Conservation (phyloP, 2,888 invertebrate species). For the Tipula unca region DNA sequence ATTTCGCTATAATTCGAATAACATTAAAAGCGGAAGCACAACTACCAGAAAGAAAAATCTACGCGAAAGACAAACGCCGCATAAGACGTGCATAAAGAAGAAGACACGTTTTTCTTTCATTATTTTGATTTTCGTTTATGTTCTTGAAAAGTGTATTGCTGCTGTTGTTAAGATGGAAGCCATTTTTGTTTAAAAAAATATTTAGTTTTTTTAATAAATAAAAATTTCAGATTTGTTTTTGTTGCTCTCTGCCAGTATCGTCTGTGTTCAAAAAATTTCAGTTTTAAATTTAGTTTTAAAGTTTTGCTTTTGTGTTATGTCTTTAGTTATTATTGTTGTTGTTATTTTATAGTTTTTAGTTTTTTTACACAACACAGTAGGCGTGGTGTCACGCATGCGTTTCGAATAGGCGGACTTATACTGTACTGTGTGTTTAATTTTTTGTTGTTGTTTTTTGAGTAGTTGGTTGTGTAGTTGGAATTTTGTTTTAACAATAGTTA, state of each 20-base stretch:
- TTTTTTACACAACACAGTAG: neutral
- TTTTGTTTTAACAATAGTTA: neutral
- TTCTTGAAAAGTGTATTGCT: neutral
- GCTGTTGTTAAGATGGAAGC: neutral
- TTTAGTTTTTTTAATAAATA: neutral
- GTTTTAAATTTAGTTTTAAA: neutral
- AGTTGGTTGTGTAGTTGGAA: neutral
- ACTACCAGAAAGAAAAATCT: too few relatives aligned
- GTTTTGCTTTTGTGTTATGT: neutral
- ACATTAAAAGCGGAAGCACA: too few relatives aligned
- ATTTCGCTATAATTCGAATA: too few relatives aligned
- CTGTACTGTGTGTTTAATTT: neutral
- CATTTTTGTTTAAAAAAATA: neutral
- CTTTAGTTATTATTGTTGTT: neutral
- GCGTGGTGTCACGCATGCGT: slow-evolving; percentile 14
- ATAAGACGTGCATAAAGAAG: too few relatives aligned
- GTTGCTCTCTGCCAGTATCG: neutral
- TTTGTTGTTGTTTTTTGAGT: neutral
- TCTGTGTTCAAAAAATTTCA: neutral
- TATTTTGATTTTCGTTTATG: neutral
- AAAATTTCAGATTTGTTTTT: neutral
- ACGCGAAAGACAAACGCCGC: too few relatives aligned
- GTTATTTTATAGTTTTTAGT: neutral
- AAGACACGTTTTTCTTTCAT: neutral
- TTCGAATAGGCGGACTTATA: neutral